These are phyloP conservation scores for Cephus sareptanus DNA, from an alignment of 2,888 invertebrate genomes.

Conservation along the genomic window DNA sequence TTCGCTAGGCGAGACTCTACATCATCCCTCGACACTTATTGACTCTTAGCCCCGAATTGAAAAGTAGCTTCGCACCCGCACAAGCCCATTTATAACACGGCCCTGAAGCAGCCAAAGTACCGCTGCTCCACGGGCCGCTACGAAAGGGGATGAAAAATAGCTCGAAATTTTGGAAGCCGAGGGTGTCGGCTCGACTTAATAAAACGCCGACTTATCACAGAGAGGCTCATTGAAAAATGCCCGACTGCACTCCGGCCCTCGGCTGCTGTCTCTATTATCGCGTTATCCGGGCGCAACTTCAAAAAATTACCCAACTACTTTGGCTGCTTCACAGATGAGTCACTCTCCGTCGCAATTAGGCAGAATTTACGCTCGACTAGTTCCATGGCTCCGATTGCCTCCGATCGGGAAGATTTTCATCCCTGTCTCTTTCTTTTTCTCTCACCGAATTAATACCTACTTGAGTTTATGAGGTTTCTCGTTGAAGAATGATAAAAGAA, in stretches of 20 bases:
- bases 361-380: too few species aligned
- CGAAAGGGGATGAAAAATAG: conserved; percentile 35
- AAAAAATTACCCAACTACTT: not conserved
- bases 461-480: too few species aligned
- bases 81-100: conserved; percentile 3
- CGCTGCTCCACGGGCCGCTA: not conserved
- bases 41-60: conserved; percentile 62
- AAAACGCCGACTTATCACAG: conserved; percentile 33
- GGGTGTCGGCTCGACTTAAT: conserved; percentile 33
- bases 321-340: not conserved
- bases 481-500: too few species aligned
- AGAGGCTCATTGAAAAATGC: conserved; percentile 31
- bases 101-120: too few species aligned
- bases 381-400: too few species aligned
- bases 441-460: too few species aligned
- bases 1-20: conserved; percentile 41
- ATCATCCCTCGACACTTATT: conserved; percentile 65
- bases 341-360: too few species aligned
- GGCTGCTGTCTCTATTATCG: not conserved
- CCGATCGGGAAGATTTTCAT: too few species aligned
- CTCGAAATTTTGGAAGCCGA: conserved; percentile 34
- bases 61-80: conserved; percentile 47
- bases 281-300: not conserved
- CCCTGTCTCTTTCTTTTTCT: too few species aligned
- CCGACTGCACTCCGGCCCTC: conserved; percentile 2